Conservation (phyloP, 2,888 invertebrate genomes). For the Carabus problematicus region DNA sequence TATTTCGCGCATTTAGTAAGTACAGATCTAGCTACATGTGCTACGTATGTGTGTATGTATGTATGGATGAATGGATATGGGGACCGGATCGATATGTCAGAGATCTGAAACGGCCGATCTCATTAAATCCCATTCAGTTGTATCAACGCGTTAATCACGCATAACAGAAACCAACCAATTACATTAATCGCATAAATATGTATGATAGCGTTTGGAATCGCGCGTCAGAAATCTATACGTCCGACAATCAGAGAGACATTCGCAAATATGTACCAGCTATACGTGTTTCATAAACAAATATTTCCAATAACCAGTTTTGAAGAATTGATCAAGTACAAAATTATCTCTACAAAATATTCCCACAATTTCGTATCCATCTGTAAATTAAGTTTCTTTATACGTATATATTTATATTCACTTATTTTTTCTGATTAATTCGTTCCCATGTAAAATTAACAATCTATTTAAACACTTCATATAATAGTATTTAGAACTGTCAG, state of each 20-base stretch:
- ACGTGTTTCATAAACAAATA: too few relatives aligned
- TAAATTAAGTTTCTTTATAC: too few relatives aligned
- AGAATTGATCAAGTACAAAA: too few relatives aligned
- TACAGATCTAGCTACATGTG: background rate
- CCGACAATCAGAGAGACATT: background rate
- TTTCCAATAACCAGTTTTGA: too few relatives aligned
- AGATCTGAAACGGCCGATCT: constrained; percentile 14
- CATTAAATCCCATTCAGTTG: constrained; percentile 40
- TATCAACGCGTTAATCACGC: constrained; percentile 39
- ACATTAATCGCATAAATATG: constrained; percentile 43
- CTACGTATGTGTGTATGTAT: background rate
- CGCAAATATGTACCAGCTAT: background rate
- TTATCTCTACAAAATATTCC: too few relatives aligned
- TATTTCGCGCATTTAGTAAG: too few relatives aligned
- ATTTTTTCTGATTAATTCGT: too few relatives aligned
- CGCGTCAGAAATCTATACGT: background rate
- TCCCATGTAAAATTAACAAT: too few relatives aligned
- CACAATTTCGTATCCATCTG: too few relatives aligned
- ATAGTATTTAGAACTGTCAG: too few relatives aligned
- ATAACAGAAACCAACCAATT: constrained; percentile 38
- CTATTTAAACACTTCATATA: too few relatives aligned
- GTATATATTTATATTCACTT: too few relatives aligned
- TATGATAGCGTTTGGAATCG: constrained; percentile 20
- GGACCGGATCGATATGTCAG: background rate
- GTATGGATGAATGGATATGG: background rate